These are phyloP conservation scores for Habropoda laboriosa DNA, from an alignment of 1,140 invertebrate genomes.

Conservation along the genomic window DNA sequence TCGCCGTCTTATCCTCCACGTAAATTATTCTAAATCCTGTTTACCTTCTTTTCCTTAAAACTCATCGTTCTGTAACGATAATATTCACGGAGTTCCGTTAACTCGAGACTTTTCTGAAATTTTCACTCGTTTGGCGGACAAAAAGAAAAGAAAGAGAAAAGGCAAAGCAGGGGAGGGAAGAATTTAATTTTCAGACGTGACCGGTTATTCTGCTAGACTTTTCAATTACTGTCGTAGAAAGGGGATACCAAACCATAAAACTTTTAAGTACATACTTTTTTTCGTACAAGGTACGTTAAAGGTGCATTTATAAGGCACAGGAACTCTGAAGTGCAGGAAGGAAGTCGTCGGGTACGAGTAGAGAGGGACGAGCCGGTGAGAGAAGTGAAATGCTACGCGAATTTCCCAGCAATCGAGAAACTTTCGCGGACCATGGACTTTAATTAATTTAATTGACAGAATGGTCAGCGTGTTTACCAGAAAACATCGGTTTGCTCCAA, in stretches of 20 bases:
- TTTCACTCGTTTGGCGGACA: not conserved
- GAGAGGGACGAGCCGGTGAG: not conserved
- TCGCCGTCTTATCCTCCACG: too few relatives aligned
- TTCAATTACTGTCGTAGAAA: slow-evolving; percentile 42
- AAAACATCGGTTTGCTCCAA: not conserved
- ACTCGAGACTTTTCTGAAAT: not conserved
- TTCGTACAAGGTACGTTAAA: slow-evolving; percentile 38
- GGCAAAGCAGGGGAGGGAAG: not conserved
- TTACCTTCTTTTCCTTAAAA: too few relatives aligned
- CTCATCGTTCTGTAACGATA: not conserved
- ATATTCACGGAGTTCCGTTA: not conserved
- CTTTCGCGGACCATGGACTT: slow-evolving; percentile 32
- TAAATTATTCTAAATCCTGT: too few relatives aligned
- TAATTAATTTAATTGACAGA: slow-evolving; percentile 67
- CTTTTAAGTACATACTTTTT: slow-evolving; percentile 63
- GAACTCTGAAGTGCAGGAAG: slow-evolving; percentile 30
- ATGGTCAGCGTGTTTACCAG: slow-evolving; percentile 31
- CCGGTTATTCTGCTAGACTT: slow-evolving; percentile 33
- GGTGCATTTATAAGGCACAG: slow-evolving; percentile 50
- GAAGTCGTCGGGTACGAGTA: slow-evolving; percentile 23
- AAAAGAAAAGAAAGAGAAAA: not conserved
- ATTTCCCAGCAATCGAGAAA: slow-evolving; percentile 60
- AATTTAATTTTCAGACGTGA: slow-evolving; percentile 33
- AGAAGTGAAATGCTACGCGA: slow-evolving; percentile 23
- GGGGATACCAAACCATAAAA: slow-evolving; percentile 35